Evolutionary conservation across 2,888 invertebrate species (phyloP).

Genomic region (Netelia virgata): DNA sequence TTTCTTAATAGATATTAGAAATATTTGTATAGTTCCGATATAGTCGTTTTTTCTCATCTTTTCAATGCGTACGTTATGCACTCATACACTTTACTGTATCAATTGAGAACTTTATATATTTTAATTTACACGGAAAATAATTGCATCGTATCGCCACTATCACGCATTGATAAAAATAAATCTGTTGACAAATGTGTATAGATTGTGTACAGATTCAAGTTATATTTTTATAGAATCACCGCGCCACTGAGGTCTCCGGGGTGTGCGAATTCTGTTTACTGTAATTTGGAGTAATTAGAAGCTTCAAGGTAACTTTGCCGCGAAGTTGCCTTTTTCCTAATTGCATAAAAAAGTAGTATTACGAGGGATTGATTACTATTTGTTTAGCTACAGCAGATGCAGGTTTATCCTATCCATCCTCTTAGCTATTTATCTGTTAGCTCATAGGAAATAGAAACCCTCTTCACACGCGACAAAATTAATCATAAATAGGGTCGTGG

Average conservation of each 20-base stretch:
- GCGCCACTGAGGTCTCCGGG: constrained; percentile 22
- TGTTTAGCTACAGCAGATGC: not conserved
- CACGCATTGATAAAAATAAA: too few species aligned
- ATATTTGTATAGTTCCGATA: too few species aligned
- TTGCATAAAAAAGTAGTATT: not conserved
- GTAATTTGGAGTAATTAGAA: constrained; percentile 51
- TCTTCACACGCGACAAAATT: not conserved
- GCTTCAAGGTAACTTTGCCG: not conserved
- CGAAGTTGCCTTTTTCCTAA: constrained; percentile 27
- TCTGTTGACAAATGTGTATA: too few species aligned
- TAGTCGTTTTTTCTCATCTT: too few species aligned
- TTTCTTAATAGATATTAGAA: too few species aligned
- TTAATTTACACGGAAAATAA: too few species aligned
- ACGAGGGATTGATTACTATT: not conserved
- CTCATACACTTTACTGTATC: too few species aligned
- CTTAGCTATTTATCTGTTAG: not conserved
- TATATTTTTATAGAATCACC: not conserved
- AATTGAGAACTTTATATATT: too few species aligned
- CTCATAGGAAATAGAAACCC: not conserved
- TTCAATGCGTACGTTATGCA: too few species aligned
- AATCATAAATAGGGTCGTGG: constrained; percentile 11
- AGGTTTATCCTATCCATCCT: not conserved
- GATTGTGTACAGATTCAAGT: too few species aligned
- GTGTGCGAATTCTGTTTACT: constrained; percentile 41
- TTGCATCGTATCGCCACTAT: too few species aligned